Evolutionary conservation across 1,140 invertebrate genomes (phyloP), one percentile per base, ranked within the genome.

Genomic region (Metopolophium dirhodum): DNA sequence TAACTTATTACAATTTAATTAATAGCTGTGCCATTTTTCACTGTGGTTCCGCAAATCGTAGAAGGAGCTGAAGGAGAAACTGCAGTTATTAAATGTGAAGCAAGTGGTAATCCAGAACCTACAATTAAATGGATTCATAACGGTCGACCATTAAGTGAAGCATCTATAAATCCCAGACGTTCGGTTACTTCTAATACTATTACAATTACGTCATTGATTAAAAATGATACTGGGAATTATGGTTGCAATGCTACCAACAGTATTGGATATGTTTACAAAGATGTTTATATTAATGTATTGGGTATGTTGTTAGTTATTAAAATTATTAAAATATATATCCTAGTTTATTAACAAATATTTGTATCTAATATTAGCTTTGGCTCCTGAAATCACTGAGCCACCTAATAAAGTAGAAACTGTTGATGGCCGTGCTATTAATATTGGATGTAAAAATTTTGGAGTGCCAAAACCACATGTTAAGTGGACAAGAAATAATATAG

Each of bases 241-340:
- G 99, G 99, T 88, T 99, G 99, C 95, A 99, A 99, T 96, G 99
- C 99, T 1, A 99, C 99, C 94, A 99, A 99, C 95, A 97, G 97
- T n/a, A 96, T 98, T 94, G 99, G 99, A 54, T 99, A 99, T 95
- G 98, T 99, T 26, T 99, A 99, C 96, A 98, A 98, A 95, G 99
- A 99, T 96, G 98, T 99, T 83, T 99, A 98, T 95, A 97, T 99
- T 14, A 99, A 99, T 96, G 99, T 99, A 18, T 96, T 99, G 94
- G 97, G 97, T 97, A 95, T 95, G 95, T 95, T 88, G 77, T 51
- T 68, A 68, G 83, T 89, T 82, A 54, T 23, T 6, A 22, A 23
- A 54, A 37, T 47, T 83, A 51, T 51, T 35, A 1, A 22, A 91
- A 30, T 83, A n/a, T 83, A n/a, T 83, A 3, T 88, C 11, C 30